A percentile compares a stretch with the other conserved stretches of the same genome.
Conservation (phyloP, 2,888 invertebrate species). For the Alloscopus bannaensis region DNA sequence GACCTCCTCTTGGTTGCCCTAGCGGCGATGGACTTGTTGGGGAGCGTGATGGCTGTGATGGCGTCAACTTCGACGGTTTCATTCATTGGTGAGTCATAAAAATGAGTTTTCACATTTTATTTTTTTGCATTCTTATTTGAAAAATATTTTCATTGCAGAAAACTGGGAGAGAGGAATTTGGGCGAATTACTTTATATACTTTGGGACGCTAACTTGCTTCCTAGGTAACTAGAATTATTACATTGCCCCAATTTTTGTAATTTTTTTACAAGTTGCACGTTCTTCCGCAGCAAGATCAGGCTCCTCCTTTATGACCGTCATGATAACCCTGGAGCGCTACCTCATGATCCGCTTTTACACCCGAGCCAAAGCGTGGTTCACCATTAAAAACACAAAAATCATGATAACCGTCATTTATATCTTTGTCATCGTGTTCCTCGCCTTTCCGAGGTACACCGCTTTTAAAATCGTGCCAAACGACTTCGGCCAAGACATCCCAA, state of each 20-base stretch:
- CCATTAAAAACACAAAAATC: conserved; percentile 9
- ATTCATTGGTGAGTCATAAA: conserved; percentile 23
- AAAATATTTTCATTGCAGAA: conserved; percentile 26
- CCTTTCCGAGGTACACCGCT: conserved; percentile 30
- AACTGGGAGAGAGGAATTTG: conserved; percentile 37
- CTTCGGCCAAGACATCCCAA: conserved; percentile 24
- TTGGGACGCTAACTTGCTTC: conserved; percentile 35
- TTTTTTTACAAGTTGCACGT: neutral
- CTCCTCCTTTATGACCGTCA: conserved; percentile 49
- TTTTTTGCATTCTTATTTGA: neutral
- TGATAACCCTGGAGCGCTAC: conserved; percentile 43
- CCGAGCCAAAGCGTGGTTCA: conserved; percentile 22
- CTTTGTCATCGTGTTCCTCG: conserved; percentile 27
- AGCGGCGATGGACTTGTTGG: conserved; percentile 38
- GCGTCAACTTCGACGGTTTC: conserved; percentile 22
- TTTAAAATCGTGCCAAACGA: conserved; percentile 25
- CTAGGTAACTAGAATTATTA: conserved; percentile 19
- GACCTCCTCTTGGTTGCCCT: conserved; percentile 36
- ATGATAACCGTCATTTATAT: too few relatives aligned
- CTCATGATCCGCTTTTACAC: conserved; percentile 28
- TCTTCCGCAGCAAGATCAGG: conserved; percentile 28
- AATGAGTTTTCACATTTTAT: neutral
- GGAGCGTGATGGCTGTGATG: conserved; percentile 26
- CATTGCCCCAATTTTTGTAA: neutral
- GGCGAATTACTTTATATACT: conserved; percentile 28